Percentiles rank a stretch among this genome's conserved stretches.
Conservation (phyloP, 2,888 invertebrate species). For the Seira ritae region DNA sequence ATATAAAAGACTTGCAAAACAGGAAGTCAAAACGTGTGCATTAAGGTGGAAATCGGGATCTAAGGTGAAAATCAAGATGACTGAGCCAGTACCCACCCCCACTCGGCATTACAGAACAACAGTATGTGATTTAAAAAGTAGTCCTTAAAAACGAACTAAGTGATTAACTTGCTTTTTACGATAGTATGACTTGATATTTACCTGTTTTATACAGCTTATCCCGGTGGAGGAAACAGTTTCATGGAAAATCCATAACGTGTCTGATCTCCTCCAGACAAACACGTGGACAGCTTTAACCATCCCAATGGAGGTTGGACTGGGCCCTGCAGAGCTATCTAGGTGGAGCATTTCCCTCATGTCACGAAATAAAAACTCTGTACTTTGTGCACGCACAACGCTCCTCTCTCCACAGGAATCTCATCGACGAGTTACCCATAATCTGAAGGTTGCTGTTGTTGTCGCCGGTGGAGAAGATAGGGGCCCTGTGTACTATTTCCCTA, state of each 20-base stretch:
- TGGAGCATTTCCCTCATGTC: conserved; percentile 42
- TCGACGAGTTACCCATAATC: conserved; percentile 39
- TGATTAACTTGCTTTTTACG: neutral
- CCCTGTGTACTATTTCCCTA: conserved; percentile 29
- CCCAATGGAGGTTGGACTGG: conserved; percentile 48
- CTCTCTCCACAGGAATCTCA: conserved; percentile 19
- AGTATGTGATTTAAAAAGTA: conserved; percentile 2
- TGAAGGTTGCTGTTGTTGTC: conserved; percentile 24
- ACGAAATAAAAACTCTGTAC: conserved; percentile 14
- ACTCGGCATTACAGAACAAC: conserved; percentile 11
- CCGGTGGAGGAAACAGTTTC: conserved; percentile 43
- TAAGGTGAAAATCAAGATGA: no score
- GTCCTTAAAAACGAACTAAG: no score
- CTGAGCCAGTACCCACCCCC: conserved; percentile 12
- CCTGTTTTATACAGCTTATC: conserved; percentile 32
- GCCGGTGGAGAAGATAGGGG: conserved; percentile 13
- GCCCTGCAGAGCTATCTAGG: conserved; percentile 23
- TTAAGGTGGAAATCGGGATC: no score
- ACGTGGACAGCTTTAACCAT: conserved; percentile 43
- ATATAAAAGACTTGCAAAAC: no score
- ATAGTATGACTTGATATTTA: neutral
- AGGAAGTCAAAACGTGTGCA: no score
- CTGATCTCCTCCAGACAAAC: conserved; percentile 17
- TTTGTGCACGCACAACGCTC: conserved; percentile 40
- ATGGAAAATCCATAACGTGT: conserved; percentile 54